Base-by-base conservation (phyloP, 1,140 invertebrate species). In the Polypedilum pembai region DNA sequence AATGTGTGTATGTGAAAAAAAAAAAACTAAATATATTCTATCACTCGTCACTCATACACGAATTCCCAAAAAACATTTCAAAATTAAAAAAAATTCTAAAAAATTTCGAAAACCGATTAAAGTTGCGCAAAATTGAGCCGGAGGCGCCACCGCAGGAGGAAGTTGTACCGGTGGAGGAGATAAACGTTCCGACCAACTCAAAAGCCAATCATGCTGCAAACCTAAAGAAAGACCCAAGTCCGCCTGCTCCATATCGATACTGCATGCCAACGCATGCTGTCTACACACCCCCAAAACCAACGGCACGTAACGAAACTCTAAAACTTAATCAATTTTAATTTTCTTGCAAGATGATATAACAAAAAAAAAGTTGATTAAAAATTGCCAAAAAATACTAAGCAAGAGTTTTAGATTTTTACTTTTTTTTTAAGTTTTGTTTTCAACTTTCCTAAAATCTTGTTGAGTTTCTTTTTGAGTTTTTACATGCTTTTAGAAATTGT, bases 181-280 rank as follows among this genome's bases (percentile, higher is more conserved):
- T 21, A 3, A 56, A 15, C 45, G 45, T 75, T 74, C 77, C 78
- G 76, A 69, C 74, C 66, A 77, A 78, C 75, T 41, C 74, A 77
- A 74, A 76, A 75, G 20, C 75, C 40, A 73, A 76, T 56, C 7
- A 56, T 56, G 76, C 79, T 77, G 78, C 78, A 76, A 80, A 79
- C 75, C 79, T 78, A 77, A 80, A 82, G 79, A 80, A 82, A 78
- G 78, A 78, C 78, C 79, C 77, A 78, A 80, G 80, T 82, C 82
- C 83, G 80, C 76, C 79, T 10, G 74, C 77, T 15, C 74, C 79
- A 66, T 85, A 83, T 79, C 83, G 83, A 79, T 85, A 85, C 82
- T 85, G 85, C 82, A 85, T 85, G 85, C 84, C 84, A 79, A 84
- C 83, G 79, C 84, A 85, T 83, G 84, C 84, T 75, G 84, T 84